phyloP scores from a whole-genome alignment of 2,888 invertebrate species.

The Tipula unca region DNA sequence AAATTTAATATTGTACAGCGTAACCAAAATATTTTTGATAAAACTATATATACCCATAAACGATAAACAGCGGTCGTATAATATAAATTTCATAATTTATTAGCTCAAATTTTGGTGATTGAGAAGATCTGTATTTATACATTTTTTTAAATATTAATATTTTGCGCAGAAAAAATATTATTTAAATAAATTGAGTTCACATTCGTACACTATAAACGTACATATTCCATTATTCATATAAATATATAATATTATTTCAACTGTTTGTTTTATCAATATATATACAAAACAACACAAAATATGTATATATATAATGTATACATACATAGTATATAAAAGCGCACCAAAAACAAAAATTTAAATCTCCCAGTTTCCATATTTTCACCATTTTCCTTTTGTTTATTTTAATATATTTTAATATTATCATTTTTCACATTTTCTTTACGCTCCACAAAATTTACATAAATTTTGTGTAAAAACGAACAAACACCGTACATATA shows the following conservation, averaged over 20 bases:
- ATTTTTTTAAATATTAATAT: too few relatives aligned
- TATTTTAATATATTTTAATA: not conserved
- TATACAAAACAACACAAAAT: too few relatives aligned
- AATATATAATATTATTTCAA: not conserved
- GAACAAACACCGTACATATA: not conserved
- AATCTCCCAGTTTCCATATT: not conserved
- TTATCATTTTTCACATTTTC: not conserved
- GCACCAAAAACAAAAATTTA: not conserved
- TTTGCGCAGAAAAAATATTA: not conserved
- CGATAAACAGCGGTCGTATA: too few relatives aligned
- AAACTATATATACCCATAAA: too few relatives aligned
- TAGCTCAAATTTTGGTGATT: too few relatives aligned
- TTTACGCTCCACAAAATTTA: not conserved
- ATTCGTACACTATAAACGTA: not conserved
- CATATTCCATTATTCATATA: not conserved
- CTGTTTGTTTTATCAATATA: not conserved
- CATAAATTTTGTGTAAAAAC: not conserved
- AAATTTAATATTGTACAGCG: too few relatives aligned
- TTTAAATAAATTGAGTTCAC: not conserved
- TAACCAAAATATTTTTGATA: too few relatives aligned
- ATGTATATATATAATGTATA: not conserved
- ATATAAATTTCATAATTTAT: too few relatives aligned
- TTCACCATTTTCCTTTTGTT: not conserved
- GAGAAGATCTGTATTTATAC: too few relatives aligned
- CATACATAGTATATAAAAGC: not conserved